Conservation (phyloP, 2,888 invertebrate species). For the Drosophila anomelani region DNA sequence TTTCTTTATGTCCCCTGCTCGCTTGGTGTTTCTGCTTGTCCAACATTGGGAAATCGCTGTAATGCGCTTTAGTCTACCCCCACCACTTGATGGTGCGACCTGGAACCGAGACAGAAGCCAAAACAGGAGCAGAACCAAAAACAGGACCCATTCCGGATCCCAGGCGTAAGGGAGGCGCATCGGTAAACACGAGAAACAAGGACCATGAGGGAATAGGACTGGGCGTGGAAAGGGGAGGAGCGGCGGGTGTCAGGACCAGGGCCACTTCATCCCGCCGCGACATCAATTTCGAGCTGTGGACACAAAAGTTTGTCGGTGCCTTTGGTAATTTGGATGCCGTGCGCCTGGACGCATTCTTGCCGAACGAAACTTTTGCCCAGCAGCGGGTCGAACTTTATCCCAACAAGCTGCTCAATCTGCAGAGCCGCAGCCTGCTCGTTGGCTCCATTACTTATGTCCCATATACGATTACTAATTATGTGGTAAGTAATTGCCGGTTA, state of each 20-base stretch:
- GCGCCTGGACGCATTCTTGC: constrained; percentile 80
- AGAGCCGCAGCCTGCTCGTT: constrained; percentile 78
- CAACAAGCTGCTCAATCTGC: constrained; percentile 82
- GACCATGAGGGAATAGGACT: constrained; percentile 2
- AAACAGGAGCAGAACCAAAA: constrained; percentile 26
- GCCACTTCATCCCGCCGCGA: constrained; percentile 63
- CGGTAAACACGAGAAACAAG: constrained; percentile 36
- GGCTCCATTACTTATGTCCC: constrained; percentile 83
- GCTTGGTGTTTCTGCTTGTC: constrained; percentile 45
- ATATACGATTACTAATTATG: constrained; percentile 83
- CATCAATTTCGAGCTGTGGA: constrained; percentile 83
- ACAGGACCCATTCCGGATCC: constrained; percentile 21
- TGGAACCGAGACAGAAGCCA: constrained; percentile 27
- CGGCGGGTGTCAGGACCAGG: background rate
- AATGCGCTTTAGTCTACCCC: constrained; percentile 81
- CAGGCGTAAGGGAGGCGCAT: constrained; percentile 24
- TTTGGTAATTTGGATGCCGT: constrained; percentile 81
- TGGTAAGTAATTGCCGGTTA: constrained; percentile 82
- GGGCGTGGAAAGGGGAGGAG: constrained; percentile 8
- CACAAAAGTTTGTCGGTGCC: constrained; percentile 83
- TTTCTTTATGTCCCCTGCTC: background rate
- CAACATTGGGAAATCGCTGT: constrained; percentile 57
- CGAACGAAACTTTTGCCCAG: constrained; percentile 78
- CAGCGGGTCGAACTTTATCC: constrained; percentile 81
- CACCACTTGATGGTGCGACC: constrained; percentile 83